Conservation (phyloP, 2,888 invertebrate species). For the Campoplex capitator region DNA sequence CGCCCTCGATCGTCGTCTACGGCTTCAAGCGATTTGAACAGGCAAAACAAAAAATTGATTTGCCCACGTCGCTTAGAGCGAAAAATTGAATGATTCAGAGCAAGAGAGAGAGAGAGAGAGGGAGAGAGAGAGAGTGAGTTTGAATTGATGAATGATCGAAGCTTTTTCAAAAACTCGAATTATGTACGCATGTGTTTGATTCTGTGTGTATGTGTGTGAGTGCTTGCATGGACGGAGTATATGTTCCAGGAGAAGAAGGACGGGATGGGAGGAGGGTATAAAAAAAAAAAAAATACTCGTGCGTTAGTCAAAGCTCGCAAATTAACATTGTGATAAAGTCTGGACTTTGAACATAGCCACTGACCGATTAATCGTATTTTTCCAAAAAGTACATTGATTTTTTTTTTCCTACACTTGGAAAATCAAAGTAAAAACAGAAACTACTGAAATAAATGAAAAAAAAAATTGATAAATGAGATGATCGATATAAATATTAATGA, state of each 20-base stretch:
- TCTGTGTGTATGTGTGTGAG: not conserved
- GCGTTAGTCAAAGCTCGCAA: slow-evolving; percentile 78
- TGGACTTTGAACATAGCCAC: slow-evolving; percentile 78
- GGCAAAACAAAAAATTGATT: slow-evolving; percentile 18
- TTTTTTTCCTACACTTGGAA: slow-evolving; percentile 4
- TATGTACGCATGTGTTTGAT: slow-evolving; percentile 15
- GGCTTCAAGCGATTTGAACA: slow-evolving; percentile 30
- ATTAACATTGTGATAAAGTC: slow-evolving; percentile 84
- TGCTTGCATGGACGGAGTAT: slow-evolving; percentile 41
- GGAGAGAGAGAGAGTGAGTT: not conserved
- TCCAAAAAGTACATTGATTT: not conserved
- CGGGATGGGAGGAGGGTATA: not conserved
- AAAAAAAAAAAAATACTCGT: slow-evolving; percentile 43
- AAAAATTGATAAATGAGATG: slow-evolving; percentile 41
- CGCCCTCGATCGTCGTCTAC: slow-evolving; percentile 77
- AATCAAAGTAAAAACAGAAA: slow-evolving; percentile 24
- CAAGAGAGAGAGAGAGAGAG: not conserved
- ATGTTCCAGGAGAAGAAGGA: not conserved
- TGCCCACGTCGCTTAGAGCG: slow-evolving; percentile 53
- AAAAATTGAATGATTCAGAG: slow-evolving; percentile 34
- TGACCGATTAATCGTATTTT: slow-evolving; percentile 66
- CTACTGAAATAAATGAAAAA: slow-evolving; percentile 26
- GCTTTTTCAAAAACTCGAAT: slow-evolving; percentile 15
- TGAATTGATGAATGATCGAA: slow-evolving; percentile 19
- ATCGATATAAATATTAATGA: slow-evolving; percentile 35